Conservation (phyloP, 2,888 invertebrate species). For the Schizotus pectinicornis region DNA sequence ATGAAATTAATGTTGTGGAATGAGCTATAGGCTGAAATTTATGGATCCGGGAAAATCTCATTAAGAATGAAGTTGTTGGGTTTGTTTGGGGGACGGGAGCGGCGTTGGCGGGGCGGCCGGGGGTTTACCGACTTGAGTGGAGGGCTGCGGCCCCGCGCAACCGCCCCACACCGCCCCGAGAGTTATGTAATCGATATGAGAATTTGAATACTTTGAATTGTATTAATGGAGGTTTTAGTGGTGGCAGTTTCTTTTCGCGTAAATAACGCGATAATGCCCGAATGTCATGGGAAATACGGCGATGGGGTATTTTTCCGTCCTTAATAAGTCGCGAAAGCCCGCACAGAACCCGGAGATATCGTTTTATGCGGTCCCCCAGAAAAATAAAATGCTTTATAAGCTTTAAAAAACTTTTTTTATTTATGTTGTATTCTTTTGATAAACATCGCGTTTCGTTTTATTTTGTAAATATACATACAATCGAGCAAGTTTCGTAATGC, state of each 20-base stretch:
- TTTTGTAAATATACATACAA: constrained; percentile 29
- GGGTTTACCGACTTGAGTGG: constrained; percentile 13
- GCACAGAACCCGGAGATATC: constrained; percentile 15
- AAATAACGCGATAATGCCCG: constrained; percentile 17
- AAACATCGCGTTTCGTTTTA: constrained; percentile 34
- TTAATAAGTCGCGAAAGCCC: neutral
- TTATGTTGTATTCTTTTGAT: constrained; percentile 32
- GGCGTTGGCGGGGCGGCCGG: constrained; percentile 28
- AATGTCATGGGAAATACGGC: neutral
- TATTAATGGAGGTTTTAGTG: constrained; percentile 39
- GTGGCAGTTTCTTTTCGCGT: neutral
- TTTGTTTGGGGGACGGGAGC: constrained; percentile 41
- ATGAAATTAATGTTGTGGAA: constrained; percentile 62
- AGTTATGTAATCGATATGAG: constrained; percentile 53
- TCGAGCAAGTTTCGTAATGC: constrained; percentile 25
- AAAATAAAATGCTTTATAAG: constrained; percentile 34
- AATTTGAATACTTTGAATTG: constrained; percentile 51
- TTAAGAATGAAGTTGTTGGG: constrained; percentile 61
- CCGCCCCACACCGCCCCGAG: constrained; percentile 17
- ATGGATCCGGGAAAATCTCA: constrained; percentile 62
- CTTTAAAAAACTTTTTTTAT: constrained; percentile 31
- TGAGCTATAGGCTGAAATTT: constrained; percentile 61
- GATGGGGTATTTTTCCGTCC: neutral
- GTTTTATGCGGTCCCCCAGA: constrained; percentile 20
- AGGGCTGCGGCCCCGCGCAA: constrained; percentile 24